Evolutionary conservation across 2,113 vertebrate species (phyloP), one percentile per base, ranked within the genome.

Genomic region (Chionomys nivalis): DNA sequence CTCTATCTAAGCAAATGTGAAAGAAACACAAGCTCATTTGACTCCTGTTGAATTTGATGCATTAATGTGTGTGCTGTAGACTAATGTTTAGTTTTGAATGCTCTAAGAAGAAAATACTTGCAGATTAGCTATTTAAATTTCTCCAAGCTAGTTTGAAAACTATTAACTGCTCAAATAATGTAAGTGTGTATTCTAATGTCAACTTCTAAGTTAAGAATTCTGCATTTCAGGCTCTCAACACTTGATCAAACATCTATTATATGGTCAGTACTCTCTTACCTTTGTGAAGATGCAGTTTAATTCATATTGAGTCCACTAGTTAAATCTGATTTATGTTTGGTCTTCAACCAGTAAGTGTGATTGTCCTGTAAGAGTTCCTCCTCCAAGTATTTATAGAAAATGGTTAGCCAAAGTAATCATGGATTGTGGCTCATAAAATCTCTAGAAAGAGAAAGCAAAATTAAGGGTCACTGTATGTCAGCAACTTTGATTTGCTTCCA

Each of bases 181-280:
- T 49, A 77, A 95, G 31, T 88, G 2, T 97, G 16, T 93, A 68
- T 92, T 61, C 44, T 66, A 52, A 24, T 42, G 39, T 94, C 39
- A 94, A 79, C 39, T 94, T 96, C 89, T 82, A 91, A 94, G 91
- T 90, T 82, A 93, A 96, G 95, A 91, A 82, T 96, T 95, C 82
- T 96, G 55, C 92, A 78, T 95, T 96, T 94, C 89, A 94, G 82
- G 75, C 86, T 92, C 93, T 96, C n/a, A 93, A 4, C n/a, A 82
- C 55, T 96, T 94, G 87, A 88, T 94, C 94, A 94, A 73, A 79
- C 72, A 93, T 79, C 66, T 87, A 17, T 75, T 66, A 47, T 77
- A 42, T 95, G 87, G 55, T 97, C 72, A 94, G 86, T 92, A 92
- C 87, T 92, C 90, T 61, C 68, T 95, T 95, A 42, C 88, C 81